These are phyloP conservation scores for Tetraneura akinire DNA, from an alignment of 1,140 invertebrate species.

Conservation along the genomic window DNA sequence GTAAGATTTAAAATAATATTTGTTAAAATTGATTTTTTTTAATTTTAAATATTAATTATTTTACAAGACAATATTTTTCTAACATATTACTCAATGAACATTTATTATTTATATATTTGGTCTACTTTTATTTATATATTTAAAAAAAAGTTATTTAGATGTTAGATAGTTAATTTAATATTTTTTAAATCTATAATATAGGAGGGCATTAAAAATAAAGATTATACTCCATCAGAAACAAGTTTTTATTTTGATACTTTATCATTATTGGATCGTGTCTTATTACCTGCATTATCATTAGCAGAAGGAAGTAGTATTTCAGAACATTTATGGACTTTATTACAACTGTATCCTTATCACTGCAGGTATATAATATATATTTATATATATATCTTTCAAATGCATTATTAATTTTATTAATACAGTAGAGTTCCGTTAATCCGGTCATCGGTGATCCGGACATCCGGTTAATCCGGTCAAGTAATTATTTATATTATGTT, in stretches of 20 bases:
- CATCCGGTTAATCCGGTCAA: too few relatives aligned
- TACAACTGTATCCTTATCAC: conserved; percentile 92
- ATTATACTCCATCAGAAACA: conserved; percentile 57
- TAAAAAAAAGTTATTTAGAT: too few relatives aligned
- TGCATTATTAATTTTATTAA: neutral
- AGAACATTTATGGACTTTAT: conserved; percentile 91
- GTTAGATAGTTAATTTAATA: neutral
- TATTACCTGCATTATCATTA: conserved; percentile 87
- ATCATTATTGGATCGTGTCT: conserved; percentile 80
- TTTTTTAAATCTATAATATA: conserved; percentile 34
- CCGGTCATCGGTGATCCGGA: too few relatives aligned
- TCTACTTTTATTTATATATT: too few relatives aligned
- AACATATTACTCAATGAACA: too few relatives aligned
- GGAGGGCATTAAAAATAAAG: conserved; percentile 53
- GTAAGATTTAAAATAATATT: too few relatives aligned
- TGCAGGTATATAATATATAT: conserved; percentile 65
- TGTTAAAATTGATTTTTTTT: too few relatives aligned
- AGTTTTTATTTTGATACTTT: conserved; percentile 77
- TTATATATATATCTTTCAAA: neutral
- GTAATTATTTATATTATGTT: too few relatives aligned
- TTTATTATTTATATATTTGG: too few relatives aligned
- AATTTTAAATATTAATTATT: too few relatives aligned
- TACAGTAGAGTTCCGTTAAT: too few relatives aligned
- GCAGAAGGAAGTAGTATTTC: conserved; percentile 93
- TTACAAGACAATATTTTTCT: too few relatives aligned